A percentile compares a stretch with the other conserved stretches of the same genome.
These are phyloP conservation scores for Vanessa tameamea DNA, from an alignment of 1,140 invertebrate genomes.

Conservation along the genomic window DNA sequence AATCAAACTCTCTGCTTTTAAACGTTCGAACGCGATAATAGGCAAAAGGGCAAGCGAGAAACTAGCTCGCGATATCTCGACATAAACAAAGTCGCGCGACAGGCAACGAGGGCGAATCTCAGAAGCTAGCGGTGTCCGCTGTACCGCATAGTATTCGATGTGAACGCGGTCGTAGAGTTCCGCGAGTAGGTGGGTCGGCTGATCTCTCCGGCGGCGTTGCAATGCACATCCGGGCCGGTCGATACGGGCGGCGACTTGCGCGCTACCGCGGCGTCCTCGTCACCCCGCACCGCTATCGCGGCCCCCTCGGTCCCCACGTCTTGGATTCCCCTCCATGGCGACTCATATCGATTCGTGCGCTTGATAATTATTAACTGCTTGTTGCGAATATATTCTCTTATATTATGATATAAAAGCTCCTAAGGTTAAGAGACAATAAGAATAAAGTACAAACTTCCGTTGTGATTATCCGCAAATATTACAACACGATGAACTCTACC, in stretches of 20 bases:
- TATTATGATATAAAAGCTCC: neutral
- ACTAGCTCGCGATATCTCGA: slow-evolving; percentile 17
- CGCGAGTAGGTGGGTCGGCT: slow-evolving; percentile 62
- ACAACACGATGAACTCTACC: too few species aligned
- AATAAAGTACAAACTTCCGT: too few species aligned
- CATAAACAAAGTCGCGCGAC: slow-evolving; percentile 37
- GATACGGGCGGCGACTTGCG: slow-evolving; percentile 76
- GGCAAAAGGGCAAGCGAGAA: slow-evolving; percentile 25
- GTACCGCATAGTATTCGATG: slow-evolving; percentile 50
- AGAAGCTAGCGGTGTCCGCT: slow-evolving; percentile 32
- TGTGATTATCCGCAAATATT: too few species aligned
- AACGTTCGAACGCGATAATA: slow-evolving; percentile 10
- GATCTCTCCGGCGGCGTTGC: slow-evolving; percentile 72
- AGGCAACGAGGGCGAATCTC: slow-evolving; percentile 38
- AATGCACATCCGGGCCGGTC: slow-evolving; percentile 77
- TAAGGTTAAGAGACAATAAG: neutral
- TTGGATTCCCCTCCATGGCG: slow-evolving; percentile 58
- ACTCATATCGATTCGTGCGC: slow-evolving; percentile 74
- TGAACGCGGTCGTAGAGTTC: slow-evolving; percentile 55
- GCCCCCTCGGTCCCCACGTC: slow-evolving; percentile 55
- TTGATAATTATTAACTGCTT: slow-evolving; percentile 71
- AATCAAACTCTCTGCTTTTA: slow-evolving; percentile 8
- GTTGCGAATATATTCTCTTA: slow-evolving; percentile 48
- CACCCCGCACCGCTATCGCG: slow-evolving; percentile 47
- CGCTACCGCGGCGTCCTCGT: slow-evolving; percentile 61